Evolutionary conservation across 2,113 vertebrate genomes (phyloP).

Genomic region (Oriolus oriolus): DNA sequence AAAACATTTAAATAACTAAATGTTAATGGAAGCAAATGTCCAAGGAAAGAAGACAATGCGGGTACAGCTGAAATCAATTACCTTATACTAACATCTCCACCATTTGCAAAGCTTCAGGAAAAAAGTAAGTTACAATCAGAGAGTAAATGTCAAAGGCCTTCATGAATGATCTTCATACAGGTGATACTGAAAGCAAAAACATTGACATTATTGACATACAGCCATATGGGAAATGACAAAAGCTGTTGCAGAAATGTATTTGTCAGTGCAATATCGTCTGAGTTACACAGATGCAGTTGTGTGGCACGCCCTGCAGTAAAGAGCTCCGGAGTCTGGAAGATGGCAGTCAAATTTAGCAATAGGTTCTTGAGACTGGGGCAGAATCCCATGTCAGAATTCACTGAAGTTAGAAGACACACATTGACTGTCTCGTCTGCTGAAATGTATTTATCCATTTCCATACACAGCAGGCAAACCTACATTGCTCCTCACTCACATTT

Average conservation of each 20-base stretch:
- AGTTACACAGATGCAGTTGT: neutral
- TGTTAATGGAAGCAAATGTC: neutral
- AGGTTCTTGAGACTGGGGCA: neutral
- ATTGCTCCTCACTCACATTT: neutral
- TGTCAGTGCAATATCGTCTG: neutral
- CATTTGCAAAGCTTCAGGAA: neutral
- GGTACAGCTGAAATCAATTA: neutral
- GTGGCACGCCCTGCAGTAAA: neutral
- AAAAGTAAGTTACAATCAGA: neutral
- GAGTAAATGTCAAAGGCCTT: neutral
- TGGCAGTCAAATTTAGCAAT: neutral
- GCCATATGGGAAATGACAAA: neutral
- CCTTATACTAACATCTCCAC: neutral
- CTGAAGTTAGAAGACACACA: neutral
- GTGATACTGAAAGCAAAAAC: neutral
- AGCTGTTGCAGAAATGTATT: neutral
- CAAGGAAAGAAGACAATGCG: neutral
- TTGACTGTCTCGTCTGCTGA: neutral
- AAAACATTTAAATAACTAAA: neutral
- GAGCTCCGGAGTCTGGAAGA: neutral
- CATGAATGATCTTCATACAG: neutral
- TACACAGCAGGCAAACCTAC: neutral
- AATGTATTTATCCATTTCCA: neutral
- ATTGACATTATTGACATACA: neutral
- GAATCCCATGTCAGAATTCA: neutral